Evolutionary conservation across 2,797 vertebrate genomes (phyloP).

Genomic region (Tarsius wallacei): DNA sequence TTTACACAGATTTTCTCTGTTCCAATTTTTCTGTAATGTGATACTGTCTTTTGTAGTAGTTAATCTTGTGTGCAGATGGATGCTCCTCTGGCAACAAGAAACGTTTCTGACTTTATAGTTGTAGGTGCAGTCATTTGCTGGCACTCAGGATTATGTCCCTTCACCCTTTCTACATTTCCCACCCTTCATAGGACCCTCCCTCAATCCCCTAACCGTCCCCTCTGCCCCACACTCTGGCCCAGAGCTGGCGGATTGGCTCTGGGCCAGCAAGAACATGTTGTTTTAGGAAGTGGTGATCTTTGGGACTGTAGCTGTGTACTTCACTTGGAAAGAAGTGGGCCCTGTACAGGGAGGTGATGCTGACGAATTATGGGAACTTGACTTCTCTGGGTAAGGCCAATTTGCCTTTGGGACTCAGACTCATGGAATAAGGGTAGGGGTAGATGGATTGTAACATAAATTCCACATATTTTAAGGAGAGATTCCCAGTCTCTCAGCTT

Average conservation of each 20-base stretch:
- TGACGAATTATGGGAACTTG: conserved; percentile 11
- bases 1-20: not conserved
- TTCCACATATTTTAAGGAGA: not conserved
- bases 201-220: too few species aligned
- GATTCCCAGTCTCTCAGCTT: not conserved
- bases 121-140: not conserved
- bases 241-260: not conserved
- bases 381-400: not conserved
- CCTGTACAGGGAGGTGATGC: not conserved
- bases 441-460: not conserved
- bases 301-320: not conserved
- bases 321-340: not conserved
- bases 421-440: not conserved
- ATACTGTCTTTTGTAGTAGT: not conserved
- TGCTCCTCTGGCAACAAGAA: not conserved
- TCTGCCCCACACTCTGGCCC: not conserved
- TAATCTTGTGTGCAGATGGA: not conserved
- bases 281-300: conserved; percentile 7
- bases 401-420: not conserved
- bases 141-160: not conserved
- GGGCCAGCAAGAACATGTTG: not conserved
- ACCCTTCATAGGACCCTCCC: not conserved
- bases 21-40: not conserved
- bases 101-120: not conserved
- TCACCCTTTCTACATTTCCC: not conserved